These are phyloP conservation scores for Nowickia ferox DNA, from an alignment of 2,888 invertebrate species.

Conservation along the genomic window DNA sequence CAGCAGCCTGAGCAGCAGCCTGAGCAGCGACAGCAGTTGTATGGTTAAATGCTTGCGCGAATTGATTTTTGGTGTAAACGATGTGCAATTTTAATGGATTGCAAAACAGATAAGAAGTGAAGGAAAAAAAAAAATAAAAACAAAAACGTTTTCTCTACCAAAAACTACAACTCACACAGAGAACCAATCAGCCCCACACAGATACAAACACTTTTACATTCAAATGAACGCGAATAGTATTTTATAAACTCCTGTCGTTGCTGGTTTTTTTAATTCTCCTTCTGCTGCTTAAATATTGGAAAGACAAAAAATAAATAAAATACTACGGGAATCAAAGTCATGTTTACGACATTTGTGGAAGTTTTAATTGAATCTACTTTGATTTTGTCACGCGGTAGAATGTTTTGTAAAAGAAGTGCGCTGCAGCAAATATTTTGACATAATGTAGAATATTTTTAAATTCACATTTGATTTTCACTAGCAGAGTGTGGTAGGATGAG, in stretches of 20 bases:
- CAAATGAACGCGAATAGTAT: constrained; percentile 41
- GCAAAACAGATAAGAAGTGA: constrained; percentile 81
- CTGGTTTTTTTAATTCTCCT: not conserved
- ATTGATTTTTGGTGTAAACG: constrained; percentile 83
- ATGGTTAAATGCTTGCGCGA: constrained; percentile 82
- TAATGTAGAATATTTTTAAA: constrained; percentile 40
- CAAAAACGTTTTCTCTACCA: constrained; percentile 60
- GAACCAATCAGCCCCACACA: not conserved
- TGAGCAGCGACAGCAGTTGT: constrained; percentile 76
- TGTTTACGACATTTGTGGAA: constrained; percentile 69
- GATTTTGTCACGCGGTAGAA: constrained; percentile 70
- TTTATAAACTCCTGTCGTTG: constrained; percentile 39
- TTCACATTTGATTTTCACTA: constrained; percentile 31
- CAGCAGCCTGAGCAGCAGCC: constrained; percentile 64
- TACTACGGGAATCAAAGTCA: constrained; percentile 67
- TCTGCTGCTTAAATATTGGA: not conserved
- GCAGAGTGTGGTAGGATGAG: not conserved
- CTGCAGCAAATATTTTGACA: constrained; percentile 54
- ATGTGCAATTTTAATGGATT: constrained; percentile 83
- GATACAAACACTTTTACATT: constrained; percentile 31
- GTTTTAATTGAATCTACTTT: constrained; percentile 73
- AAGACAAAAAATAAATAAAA: not conserved
- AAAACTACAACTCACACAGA: constrained; percentile 42
- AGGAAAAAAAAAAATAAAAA: constrained; percentile 31
- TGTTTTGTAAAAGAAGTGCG: constrained; percentile 37